These are phyloP conservation scores for Ryuthela nishihirai DNA, from an alignment of 2,888 invertebrate genomes.

Conservation along the genomic window DNA sequence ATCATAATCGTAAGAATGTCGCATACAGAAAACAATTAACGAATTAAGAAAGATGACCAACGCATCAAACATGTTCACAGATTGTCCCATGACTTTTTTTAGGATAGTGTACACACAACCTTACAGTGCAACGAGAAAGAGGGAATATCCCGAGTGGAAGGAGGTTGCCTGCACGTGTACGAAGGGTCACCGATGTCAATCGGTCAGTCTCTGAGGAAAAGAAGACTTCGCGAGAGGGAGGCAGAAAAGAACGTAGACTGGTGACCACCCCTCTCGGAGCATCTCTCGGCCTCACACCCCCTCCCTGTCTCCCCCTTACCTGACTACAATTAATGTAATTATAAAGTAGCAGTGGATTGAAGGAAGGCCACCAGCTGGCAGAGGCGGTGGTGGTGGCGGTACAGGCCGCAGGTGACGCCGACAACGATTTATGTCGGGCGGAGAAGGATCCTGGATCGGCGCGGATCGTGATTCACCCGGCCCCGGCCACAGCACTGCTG, in stretches of 20 bases:
- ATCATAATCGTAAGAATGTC: no score
- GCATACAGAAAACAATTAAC: no score
- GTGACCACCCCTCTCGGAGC: slow-evolving; percentile 1
- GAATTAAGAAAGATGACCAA: no score
- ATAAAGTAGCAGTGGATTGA: slow-evolving; percentile 27
- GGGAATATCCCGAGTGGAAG: no score
- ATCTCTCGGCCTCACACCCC: neutral
- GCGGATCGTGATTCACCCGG: slow-evolving; percentile 37
- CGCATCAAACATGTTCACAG: no score
- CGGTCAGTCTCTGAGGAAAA: no score
- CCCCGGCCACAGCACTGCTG: slow-evolving; percentile 1
- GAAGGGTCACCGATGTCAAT: no score
- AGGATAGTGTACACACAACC: no score
- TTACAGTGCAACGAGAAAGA: no score
- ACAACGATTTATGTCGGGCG: slow-evolving; percentile 31
- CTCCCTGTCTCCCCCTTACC: neutral
- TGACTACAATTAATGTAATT: slow-evolving; percentile 34
- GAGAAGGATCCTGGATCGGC: slow-evolving; percentile 37
- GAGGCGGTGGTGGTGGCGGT: slow-evolving; percentile 17
- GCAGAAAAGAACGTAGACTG: neutral
- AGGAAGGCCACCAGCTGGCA: neutral
- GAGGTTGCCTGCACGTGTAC: no score
- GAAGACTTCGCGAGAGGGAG: no score
- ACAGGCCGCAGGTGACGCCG: slow-evolving; percentile 29
- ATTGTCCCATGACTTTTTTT: no score